Percentiles rank a stretch among this genome's conserved stretches.
phyloP scores from a whole-genome alignment of 2,113 vertebrate species.

The Clinocottus analis region DNA sequence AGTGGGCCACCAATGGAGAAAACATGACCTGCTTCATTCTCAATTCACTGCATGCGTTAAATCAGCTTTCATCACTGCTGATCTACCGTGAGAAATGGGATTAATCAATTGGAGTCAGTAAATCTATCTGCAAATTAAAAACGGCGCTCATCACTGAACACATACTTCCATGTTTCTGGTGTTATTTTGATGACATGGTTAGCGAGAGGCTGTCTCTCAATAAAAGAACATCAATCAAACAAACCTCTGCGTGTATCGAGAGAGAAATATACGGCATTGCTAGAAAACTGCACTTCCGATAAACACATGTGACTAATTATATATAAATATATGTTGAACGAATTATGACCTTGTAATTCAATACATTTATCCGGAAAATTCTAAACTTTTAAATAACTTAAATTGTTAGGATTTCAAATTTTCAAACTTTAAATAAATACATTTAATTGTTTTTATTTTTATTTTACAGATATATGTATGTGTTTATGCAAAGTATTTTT shows the following conservation, averaged over 20 bases:
- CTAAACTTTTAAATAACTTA: neutral
- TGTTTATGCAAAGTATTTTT: neutral
- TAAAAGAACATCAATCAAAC: slow-evolving; percentile 21
- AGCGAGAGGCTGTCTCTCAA: slow-evolving; percentile 48
- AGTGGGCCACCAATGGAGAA: slow-evolving; percentile 51
- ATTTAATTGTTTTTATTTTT: no score
- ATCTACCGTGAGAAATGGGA: slow-evolving; percentile 81
- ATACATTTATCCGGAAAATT: neutral
- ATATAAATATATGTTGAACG: neutral
- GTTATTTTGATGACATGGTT: slow-evolving; percentile 67
- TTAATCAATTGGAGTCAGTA: slow-evolving; percentile 72
- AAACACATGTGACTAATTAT: no score
- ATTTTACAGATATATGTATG: neutral
- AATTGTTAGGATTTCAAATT: neutral
- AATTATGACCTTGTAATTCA: neutral
- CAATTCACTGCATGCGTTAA: slow-evolving; percentile 67
- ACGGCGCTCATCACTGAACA: slow-evolving; percentile 36
- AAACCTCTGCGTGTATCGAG: slow-evolving; percentile 11
- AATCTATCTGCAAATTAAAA: slow-evolving; percentile 70
- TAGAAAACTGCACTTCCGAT: neutral
- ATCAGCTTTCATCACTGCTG: slow-evolving; percentile 73
- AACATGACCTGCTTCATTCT: slow-evolving; percentile 53
- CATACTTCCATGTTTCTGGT: slow-evolving; percentile 25
- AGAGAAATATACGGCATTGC: neutral
- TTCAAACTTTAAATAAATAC: neutral